These are phyloP conservation scores for Pitta sordida DNA, from an alignment of 2,113 vertebrate genomes.

Conservation along the genomic window DNA sequence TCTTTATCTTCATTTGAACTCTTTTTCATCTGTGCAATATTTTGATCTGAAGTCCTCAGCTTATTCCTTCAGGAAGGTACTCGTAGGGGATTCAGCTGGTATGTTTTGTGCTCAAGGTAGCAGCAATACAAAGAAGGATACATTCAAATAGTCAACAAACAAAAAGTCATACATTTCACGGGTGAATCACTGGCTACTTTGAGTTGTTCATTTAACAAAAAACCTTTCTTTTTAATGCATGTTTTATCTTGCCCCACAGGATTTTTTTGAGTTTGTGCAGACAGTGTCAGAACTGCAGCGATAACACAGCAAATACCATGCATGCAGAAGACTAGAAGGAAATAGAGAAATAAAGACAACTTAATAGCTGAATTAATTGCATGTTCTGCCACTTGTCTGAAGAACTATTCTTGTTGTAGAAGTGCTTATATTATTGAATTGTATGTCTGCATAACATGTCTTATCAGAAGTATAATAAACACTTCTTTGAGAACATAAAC, in stretches of 20 bases:
- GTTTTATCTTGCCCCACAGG: not conserved
- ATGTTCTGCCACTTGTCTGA: not conserved
- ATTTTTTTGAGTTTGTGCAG: not conserved
- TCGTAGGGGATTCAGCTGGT: constrained; percentile 46
- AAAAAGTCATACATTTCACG: constrained; percentile 8
- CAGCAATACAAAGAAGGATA: constrained; percentile 15
- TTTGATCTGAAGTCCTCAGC: not conserved
- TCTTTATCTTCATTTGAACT: constrained; percentile 11
- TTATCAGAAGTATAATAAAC: not conserved
- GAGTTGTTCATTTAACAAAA: not conserved
- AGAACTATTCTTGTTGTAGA: not conserved
- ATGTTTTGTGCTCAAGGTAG: constrained; percentile 9
- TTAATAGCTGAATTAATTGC: not conserved
- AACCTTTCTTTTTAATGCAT: not conserved
- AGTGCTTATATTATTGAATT: not conserved
- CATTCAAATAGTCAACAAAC: not conserved
- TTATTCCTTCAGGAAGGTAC: constrained; percentile 27
- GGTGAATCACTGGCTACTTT: not conserved
- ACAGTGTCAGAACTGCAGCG: not conserved
- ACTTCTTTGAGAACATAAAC: not conserved
- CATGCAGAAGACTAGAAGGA: not conserved
- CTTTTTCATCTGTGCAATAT: constrained; percentile 27
- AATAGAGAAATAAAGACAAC: not conserved
- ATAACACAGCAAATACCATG: not conserved
- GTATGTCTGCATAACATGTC: not conserved